Base-by-base conservation (phyloP, 2,797 vertebrate species). In the Platyrinchus mystaceus region DNA sequence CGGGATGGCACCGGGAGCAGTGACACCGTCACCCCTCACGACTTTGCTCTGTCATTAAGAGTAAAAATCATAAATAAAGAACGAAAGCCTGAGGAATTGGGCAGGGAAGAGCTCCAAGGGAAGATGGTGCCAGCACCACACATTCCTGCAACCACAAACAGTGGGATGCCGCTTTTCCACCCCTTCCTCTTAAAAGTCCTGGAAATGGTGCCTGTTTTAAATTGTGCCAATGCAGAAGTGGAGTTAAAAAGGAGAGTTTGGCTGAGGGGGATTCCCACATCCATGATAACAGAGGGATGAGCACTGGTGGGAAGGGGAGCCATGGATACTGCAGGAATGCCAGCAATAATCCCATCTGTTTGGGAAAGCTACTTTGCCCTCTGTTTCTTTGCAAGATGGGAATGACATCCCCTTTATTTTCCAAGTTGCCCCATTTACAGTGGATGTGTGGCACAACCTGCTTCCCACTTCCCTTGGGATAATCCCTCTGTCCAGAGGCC, bases 301-400 rank as follows among this genome's bases (percentile, higher is more conserved):
- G 62, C 43, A 26, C 22, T 4, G 0, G 27, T 12, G 32, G 43
- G 30, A 83, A 63, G 37, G n/a, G 50, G 20, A 63, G 49, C 22
- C 32, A 6, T 4, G 8, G 55, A 8, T 50, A 9, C 55, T 24
- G 46, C 4, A 1, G 14, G 5, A 34, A 8, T 9, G 11, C 41
- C 0, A 0, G 7, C 8, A 13, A 11, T 15, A 24, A 32, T 18
- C 2, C 8, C 66, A 12, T 36, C 55, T 62, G 1, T 34, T 62
- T 32, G 32, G 59, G 60, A 47, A 76, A 46, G 28, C 21, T 19
- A 26, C 49, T 43, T 62, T 36, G 15, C 30, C 26, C 39, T 80
- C 41, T 26, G 7, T 20, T 62, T 44, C 69, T 77, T n/a, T 62
- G 36, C 43, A 21, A 16, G 24, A 2, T 17, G 26, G n/a, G 34